phyloP scores from a whole-genome alignment of 2,888 invertebrate genomes.

The Dryadula phaetusa region DNA sequence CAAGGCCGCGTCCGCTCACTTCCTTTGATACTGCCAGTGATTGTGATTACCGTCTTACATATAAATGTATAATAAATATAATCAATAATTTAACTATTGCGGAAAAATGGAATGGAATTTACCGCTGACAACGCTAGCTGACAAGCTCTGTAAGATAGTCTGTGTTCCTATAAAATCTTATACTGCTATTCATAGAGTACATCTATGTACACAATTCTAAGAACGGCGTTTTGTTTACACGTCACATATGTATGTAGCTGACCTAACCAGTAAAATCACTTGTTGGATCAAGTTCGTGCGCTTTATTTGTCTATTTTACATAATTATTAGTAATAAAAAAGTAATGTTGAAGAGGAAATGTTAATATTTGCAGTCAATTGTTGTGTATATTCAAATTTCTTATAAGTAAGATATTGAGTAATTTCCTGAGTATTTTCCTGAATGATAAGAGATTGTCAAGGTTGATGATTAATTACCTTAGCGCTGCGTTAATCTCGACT shows the following conservation, averaged over 20 bases:
- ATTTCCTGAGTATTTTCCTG: conserved; percentile 56
- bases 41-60: conserved; percentile 51
- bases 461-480: conserved; percentile 54
- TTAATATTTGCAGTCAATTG: conserved; percentile 34
- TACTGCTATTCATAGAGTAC: conserved; percentile 2
- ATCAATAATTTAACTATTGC: conserved; percentile 47
- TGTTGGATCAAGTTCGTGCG: background rate
- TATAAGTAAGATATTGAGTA: conserved; percentile 48
- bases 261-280: background rate
- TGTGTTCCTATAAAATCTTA: conserved; percentile 28
- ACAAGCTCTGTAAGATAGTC: conserved; percentile 22
- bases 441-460: conserved; percentile 58
- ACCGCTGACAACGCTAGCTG: conserved; percentile 34
- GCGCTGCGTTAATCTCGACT: conserved; percentile 50
- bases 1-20: conserved; percentile 79
- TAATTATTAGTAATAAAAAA: conserved; percentile 22
- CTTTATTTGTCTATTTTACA: conserved; percentile 2
- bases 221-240: conserved; percentile 17
- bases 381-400: conserved; percentile 35
- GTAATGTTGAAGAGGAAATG: conserved; percentile 21
- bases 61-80: conserved; percentile 44
- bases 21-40: conserved; percentile 61
- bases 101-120: conserved; percentile 48
- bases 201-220: conserved; percentile 13
- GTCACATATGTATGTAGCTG: background rate